Conservation (phyloP, 92 coral and sea anemone genomes). For the Phenganax stokvisi region DNA sequence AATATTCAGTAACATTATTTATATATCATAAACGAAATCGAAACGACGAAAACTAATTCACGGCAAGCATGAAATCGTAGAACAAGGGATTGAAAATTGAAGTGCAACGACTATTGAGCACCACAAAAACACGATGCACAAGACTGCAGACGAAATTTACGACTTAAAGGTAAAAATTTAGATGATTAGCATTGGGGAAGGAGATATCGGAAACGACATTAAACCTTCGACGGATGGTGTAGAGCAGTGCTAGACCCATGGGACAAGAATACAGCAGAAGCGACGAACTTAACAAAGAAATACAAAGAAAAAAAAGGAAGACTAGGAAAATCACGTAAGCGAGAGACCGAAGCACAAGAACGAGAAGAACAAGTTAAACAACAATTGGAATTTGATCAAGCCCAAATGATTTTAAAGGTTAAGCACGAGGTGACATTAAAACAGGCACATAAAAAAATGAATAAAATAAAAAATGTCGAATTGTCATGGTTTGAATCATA, state of each 20-base stretch:
- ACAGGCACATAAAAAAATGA: too few species aligned
- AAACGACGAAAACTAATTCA: not conserved
- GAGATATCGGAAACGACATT: not conserved
- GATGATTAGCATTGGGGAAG: not conserved
- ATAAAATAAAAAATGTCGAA: too few species aligned
- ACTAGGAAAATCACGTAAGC: not conserved
- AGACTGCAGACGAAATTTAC: not conserved
- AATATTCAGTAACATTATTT: too few species aligned
- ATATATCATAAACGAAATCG: not conserved
- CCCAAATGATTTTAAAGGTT: not conserved
- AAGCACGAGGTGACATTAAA: too few species aligned
- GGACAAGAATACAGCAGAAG: not conserved
- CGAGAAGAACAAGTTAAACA: not conserved
- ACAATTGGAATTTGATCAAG: not conserved
- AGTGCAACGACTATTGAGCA: not conserved
- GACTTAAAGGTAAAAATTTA: not conserved
- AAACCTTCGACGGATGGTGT: not conserved
- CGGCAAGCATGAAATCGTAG: not conserved
- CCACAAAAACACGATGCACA: not conserved
- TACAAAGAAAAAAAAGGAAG: not conserved
- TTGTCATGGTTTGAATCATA: too few species aligned
- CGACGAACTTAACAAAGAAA: not conserved
- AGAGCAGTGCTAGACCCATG: not conserved
- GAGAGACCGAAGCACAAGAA: not conserved
- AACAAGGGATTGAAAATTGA: not conserved